Evolutionary conservation across 2,888 invertebrate species (phyloP).

Genomic region (Andrena praecox): DNA sequence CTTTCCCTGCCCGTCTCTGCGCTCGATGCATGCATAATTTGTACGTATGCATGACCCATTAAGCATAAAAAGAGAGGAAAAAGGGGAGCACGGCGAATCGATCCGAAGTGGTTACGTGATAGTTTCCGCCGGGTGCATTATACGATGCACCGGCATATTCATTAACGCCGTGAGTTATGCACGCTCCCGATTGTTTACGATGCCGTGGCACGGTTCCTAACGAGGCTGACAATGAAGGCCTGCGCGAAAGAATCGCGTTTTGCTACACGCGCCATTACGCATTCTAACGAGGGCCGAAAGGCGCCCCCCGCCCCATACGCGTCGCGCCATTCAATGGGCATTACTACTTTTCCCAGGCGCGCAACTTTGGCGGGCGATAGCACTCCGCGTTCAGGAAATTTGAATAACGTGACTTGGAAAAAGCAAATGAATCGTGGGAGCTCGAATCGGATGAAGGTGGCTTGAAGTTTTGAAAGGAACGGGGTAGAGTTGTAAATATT

Average conservation of each 20-base stretch:
- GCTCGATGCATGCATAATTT: neutral
- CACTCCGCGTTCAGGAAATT: neutral
- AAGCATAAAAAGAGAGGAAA: constrained; percentile 10
- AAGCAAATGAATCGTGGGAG: too few relatives aligned
- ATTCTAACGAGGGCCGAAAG: constrained; percentile 32
- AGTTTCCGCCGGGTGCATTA: constrained; percentile 59
- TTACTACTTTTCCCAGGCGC: neutral
- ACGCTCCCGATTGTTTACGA: constrained; percentile 63
- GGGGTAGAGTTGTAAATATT: too few relatives aligned
- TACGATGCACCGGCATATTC: constrained; percentile 59
- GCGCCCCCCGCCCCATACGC: neutral
- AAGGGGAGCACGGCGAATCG: constrained; percentile 26
- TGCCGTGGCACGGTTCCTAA: constrained; percentile 52
- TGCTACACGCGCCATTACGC: constrained; percentile 28
- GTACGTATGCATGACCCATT: constrained; percentile 21
- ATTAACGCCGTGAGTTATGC: constrained; percentile 64
- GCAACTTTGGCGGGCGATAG: neutral
- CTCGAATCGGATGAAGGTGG: too few relatives aligned
- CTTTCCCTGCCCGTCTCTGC: neutral
- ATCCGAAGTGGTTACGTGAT: constrained; percentile 56
- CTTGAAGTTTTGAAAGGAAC: too few relatives aligned
- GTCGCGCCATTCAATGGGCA: neutral
- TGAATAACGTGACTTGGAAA: too few relatives aligned
- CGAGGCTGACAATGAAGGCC: constrained; percentile 53
- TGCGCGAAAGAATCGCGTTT: constrained; percentile 45